Conservation (phyloP, 1,140 invertebrate species). For the Drosophila sucinea region DNA sequence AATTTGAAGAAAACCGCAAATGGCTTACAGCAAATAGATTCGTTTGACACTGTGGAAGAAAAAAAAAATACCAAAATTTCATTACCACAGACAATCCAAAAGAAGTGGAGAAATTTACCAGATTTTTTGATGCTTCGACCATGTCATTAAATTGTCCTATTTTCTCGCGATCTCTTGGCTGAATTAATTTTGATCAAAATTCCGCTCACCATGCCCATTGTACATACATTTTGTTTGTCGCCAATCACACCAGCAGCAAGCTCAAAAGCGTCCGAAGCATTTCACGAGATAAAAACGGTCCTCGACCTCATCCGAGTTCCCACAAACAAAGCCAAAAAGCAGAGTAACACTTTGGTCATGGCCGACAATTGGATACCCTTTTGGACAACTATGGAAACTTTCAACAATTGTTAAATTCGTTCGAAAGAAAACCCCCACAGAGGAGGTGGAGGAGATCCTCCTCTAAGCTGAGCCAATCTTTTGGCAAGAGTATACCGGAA, state of each 20-base stretch:
- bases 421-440: no score
- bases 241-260: slow-evolving; percentile 34
- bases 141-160: no score
- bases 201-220: background rate
- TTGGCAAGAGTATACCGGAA: background rate
- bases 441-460: background rate
- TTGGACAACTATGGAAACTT: background rate
- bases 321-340: slow-evolving; percentile 3
- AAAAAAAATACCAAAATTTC: no score
- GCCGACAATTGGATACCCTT: background rate
- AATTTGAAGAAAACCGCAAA: slow-evolving; percentile 30
- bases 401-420: no score
- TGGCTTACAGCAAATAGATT: no score
- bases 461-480: background rate
- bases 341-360: background rate
- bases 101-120: no score
- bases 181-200: background rate
- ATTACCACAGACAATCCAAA: no score
- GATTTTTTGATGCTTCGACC: no score
- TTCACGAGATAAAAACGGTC: slow-evolving; percentile 48
- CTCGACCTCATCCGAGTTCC: background rate
- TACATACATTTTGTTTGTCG: slow-evolving; percentile 9
- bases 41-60: no score
- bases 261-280: slow-evolving; percentile 40
- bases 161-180: background rate